These are phyloP conservation scores for Karalla daura DNA, from an alignment of 2,797 vertebrate species.

Conservation along the genomic window DNA sequence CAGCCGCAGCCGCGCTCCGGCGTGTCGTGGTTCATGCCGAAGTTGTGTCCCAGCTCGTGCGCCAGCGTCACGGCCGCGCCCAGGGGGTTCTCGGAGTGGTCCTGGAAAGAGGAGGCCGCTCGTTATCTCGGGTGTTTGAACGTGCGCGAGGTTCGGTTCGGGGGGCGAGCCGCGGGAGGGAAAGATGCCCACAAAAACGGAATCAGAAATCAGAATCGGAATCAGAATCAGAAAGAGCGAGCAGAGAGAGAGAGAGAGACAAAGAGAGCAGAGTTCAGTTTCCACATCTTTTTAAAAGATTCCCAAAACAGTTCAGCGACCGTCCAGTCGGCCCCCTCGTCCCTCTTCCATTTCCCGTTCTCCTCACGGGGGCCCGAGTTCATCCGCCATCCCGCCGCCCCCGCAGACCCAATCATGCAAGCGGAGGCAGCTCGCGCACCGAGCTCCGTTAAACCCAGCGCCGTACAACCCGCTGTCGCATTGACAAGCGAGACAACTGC, in stretches of 20 bases:
- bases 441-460: constrained; percentile 38
- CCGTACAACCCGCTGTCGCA: constrained; percentile 37
- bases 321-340: constrained; percentile 13
- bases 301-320: constrained; percentile 36
- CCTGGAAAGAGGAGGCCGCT: constrained; percentile 75
- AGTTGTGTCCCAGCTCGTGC: constrained; percentile 97
- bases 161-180: too few species aligned
- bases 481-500: constrained; percentile 56
- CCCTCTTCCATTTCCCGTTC: constrained; percentile 46
- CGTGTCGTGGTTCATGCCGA: constrained; percentile 98
- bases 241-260: neutral
- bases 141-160: neutral
- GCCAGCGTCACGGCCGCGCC: constrained; percentile 97
- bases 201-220: too few species aligned
- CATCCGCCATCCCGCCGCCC: constrained; percentile 55
- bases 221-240: constrained; percentile 6
- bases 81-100: constrained; percentile 96
- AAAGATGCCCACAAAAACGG: too few species aligned
- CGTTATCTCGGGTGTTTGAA: neutral
- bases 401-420: constrained; percentile 66
- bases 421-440: constrained; percentile 45
- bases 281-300: constrained; percentile 14
- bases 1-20: constrained; percentile 94
- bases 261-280: constrained; percentile 22
- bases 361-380: constrained; percentile 58